These are phyloP conservation scores for Chitala chitala DNA, from an alignment of 2,113 vertebrate species.

Conservation along the genomic window DNA sequence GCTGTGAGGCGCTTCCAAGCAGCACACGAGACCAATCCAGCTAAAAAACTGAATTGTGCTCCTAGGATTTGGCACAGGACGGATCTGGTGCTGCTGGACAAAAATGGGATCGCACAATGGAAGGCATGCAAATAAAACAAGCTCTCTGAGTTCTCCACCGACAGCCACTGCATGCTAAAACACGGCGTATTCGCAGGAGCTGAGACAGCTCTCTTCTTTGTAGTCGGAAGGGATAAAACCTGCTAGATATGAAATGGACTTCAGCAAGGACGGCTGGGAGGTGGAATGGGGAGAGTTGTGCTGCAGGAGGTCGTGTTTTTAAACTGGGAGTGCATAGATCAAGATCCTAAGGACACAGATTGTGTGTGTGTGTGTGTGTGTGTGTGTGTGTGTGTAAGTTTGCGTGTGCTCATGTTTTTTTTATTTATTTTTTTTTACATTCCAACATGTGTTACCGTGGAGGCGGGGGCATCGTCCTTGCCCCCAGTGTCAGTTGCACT, in stretches of 20 bases:
- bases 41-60: background rate
- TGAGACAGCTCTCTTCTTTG: background rate
- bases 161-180: background rate
- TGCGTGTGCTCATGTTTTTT: too few relatives aligned
- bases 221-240: background rate
- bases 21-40: background rate
- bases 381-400: background rate
- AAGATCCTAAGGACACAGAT: background rate
- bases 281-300: too few relatives aligned
- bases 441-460: too few relatives aligned
- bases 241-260: slow-evolving; percentile 7
- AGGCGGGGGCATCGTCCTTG: too few relatives aligned
- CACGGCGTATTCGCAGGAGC: background rate
- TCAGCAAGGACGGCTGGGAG: background rate
- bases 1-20: background rate
- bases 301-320: background rate
- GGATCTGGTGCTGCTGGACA: background rate
- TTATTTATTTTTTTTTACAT: too few relatives aligned
- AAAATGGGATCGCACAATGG: background rate
- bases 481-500: too few relatives aligned
- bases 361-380: background rate
- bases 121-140: background rate
- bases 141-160: background rate
- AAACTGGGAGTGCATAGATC: background rate
- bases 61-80: background rate